Percentiles rank a stretch among this genome's conserved stretches.
These are phyloP conservation scores for Cladorhizidae sp. DNA, from an alignment of 37 sponge, comb jelly and placozoan genomes.

Conservation along the genomic window DNA sequence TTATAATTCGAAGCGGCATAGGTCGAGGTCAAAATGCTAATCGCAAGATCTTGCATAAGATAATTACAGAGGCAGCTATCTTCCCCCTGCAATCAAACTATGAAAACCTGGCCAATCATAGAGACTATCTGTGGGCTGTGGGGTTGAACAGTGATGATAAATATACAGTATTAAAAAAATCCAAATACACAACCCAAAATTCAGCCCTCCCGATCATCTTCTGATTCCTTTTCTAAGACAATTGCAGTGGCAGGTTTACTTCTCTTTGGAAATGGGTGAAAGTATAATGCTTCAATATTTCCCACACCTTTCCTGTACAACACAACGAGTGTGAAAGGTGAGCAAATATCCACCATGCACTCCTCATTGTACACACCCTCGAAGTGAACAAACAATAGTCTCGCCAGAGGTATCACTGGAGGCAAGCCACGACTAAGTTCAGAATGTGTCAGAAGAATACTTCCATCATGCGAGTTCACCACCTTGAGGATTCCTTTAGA, in stretches of 20 bases:
- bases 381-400: conserved; percentile 14
- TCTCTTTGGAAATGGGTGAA: conserved; percentile 11
- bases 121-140: too few relatives aligned
- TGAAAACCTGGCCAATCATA: too few relatives aligned
- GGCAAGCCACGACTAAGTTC: conserved; percentile 21
- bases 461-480: conserved; percentile 24
- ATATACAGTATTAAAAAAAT: too few relatives aligned
- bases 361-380: conserved; percentile 29
- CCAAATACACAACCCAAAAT: too few relatives aligned
- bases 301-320: conserved; percentile 38
- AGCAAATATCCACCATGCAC: conserved; percentile 22
- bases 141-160: too few relatives aligned
- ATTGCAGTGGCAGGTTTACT: background rate
- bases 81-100: too few relatives aligned
- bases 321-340: conserved; percentile 15
- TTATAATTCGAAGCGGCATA: too few relatives aligned
- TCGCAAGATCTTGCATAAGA: too few relatives aligned
- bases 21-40: too few relatives aligned
- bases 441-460: background rate
- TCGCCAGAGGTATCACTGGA: conserved; percentile 33
- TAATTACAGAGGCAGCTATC: too few relatives aligned
- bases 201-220: conserved; percentile 27
- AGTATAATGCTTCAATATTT: conserved; percentile 38
- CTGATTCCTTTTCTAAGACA: conserved; percentile 25
- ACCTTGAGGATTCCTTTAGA: conserved; percentile 35